Evolutionary conservation across 2,888 invertebrate genomes (phyloP), one percentile per base, ranked within the genome.

Genomic region (Selenia dentaria): DNA sequence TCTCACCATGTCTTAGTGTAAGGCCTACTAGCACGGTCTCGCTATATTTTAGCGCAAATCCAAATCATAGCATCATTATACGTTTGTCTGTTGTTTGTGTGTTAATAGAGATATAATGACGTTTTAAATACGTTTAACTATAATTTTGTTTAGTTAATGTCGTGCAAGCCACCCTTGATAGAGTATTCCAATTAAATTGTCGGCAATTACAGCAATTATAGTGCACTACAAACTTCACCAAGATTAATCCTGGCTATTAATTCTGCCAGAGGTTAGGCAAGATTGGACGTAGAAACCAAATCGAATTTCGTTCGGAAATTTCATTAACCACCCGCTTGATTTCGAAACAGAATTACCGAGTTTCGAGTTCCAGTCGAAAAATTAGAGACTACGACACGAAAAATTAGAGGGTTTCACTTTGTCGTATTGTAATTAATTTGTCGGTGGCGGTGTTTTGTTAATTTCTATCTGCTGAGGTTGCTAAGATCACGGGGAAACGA

Each of bases 221-320:
- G 36, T 42, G 48, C 48, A 41, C 37, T 29, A 37, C 37, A 42
- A 48, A 42, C 41, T 43, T 36, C 8, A 28, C 37, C 48, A 37
- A 52, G 54, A 59, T 49, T 53, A 51, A 57, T 57, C 49, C 42
- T 32, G 11, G 33, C 51, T 44, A 56, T 59, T 54, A 53, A 57
- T 52, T 51, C 48, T 38, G 39, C 24, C 39, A 33, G 49, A 48
- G 44, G 48, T 35, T 51, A 39, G 45, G 40, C 37, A 43, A 49
- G 52, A 57, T 57, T 54, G 51, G 52, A 38, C 44, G 39, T 22
- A 24, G 48, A 40, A 50, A 40, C 51, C 39, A 49, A 58, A 55
- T 54, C 51, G 55, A 54, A 48, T 56, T 58, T 54, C 52, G 54
- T 58, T 49, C 39, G 32, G 37, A 55, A 59, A 61, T 61, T 55